Conservation (phyloP, 2,113 vertebrate species). For the Ascaphus truei region DNA sequence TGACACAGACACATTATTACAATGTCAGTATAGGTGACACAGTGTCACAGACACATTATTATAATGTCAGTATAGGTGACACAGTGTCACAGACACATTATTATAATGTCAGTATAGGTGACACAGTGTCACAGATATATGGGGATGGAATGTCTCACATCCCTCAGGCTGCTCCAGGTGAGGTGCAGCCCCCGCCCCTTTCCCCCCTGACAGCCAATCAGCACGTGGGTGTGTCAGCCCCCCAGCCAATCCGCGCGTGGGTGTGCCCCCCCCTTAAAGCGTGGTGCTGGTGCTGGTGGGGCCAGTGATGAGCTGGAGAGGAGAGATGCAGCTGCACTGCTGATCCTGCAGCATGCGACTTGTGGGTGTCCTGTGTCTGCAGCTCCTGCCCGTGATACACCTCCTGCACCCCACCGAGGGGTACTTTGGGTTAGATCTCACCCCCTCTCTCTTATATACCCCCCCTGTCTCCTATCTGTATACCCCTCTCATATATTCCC, state of each 20-base stretch:
- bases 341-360: constrained; percentile 80
- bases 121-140: no score
- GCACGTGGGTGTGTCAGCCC: constrained; percentile 37
- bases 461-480: not conserved
- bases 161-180: constrained; percentile 34
- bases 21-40: no score
- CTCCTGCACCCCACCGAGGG: constrained; percentile 65
- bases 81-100: no score
- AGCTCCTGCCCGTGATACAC: constrained; percentile 56
- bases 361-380: constrained; percentile 69
- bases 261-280: constrained; percentile 60
- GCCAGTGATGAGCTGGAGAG: constrained; percentile 45
- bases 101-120: no score
- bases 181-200: constrained; percentile 9
- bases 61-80: no score
- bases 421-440: constrained; percentile 88
- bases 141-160: no score
- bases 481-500: not conserved
- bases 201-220: constrained; percentile 24
- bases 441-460: not conserved
- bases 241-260: constrained; percentile 8
- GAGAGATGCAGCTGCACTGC: constrained; percentile 78
- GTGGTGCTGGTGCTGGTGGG: constrained; percentile 30
- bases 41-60: no score
- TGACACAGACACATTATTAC: no score